phyloP scores from a whole-genome alignment of 92 coral and sea anemone genomes.

The Porites lobata region DNA sequence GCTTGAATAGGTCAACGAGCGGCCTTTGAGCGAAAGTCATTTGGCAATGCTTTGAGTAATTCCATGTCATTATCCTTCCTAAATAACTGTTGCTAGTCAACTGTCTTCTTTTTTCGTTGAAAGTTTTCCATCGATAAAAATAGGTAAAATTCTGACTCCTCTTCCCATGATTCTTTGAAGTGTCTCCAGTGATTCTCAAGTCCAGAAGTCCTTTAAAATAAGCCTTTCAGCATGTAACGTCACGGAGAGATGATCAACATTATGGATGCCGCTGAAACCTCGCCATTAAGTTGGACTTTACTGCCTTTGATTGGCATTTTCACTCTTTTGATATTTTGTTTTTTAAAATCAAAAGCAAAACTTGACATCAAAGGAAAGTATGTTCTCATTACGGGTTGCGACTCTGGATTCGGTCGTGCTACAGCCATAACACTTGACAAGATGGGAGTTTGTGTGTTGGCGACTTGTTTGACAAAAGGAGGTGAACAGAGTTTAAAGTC shows the following conservation, averaged over 20 bases:
- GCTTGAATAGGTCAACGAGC: too few relatives aligned
- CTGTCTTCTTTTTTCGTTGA: too few relatives aligned
- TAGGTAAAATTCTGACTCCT: too few relatives aligned
- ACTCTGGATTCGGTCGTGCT: conserved; percentile 70
- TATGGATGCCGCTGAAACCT: not conserved
- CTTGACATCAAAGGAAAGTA: conserved; percentile 13
- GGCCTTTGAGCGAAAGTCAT: too few relatives aligned
- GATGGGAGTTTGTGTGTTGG: conserved; percentile 63
- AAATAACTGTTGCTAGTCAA: too few relatives aligned
- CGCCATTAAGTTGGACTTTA: not conserved
- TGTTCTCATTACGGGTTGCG: conserved; percentile 72
- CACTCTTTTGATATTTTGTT: not conserved
- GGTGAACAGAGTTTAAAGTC: conserved; percentile 50
- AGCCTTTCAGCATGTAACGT: too few relatives aligned
- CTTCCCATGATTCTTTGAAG: too few relatives aligned
- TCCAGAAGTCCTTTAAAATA: too few relatives aligned
- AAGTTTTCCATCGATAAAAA: too few relatives aligned
- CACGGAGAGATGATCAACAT: not conserved
- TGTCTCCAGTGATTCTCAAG: too few relatives aligned
- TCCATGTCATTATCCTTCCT: too few relatives aligned
- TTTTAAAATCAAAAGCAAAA: not conserved
- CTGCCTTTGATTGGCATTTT: not conserved
- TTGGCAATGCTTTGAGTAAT: too few relatives aligned
- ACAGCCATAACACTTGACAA: conserved; percentile 57
- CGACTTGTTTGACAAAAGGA: conserved; percentile 62